These are phyloP conservation scores for Drymonia ruficornis DNA, from an alignment of 2,888 invertebrate species.

Conservation along the genomic window DNA sequence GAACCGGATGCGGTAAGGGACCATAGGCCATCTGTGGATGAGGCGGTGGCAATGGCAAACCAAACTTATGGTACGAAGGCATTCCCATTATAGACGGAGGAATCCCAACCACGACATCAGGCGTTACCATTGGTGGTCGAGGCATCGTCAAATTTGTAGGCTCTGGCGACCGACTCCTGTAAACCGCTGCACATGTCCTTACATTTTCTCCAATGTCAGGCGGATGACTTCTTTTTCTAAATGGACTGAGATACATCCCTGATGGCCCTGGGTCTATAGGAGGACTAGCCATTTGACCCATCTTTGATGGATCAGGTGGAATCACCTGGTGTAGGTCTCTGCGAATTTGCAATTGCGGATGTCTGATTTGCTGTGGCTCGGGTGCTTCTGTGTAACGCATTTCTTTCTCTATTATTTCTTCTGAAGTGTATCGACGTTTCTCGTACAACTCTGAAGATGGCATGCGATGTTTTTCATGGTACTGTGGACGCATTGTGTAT, in stretches of 20 bases:
- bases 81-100: slow-evolving; percentile 74
- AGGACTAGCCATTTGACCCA: slow-evolving; percentile 71
- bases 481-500: slow-evolving; percentile 91
- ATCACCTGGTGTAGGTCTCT: slow-evolving; percentile 88
- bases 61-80: slow-evolving; percentile 79
- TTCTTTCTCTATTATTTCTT: slow-evolving; percentile 78
- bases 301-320: slow-evolving; percentile 68
- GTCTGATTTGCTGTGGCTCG: slow-evolving; percentile 72
- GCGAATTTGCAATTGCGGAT: slow-evolving; percentile 89
- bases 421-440: slow-evolving; percentile 74
- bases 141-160: slow-evolving; percentile 81
- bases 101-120: slow-evolving; percentile 69
- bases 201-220: slow-evolving; percentile 77
- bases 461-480: slow-evolving; percentile 77
- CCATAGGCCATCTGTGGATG: slow-evolving; percentile 75
- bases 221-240: slow-evolving; percentile 84
- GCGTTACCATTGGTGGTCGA: slow-evolving; percentile 59
- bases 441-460: slow-evolving; percentile 69
- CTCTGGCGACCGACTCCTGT: slow-evolving; percentile 76
- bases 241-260: slow-evolving; percentile 79
- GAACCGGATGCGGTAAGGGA: slow-evolving; percentile 64
- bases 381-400: slow-evolving; percentile 78
- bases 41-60: slow-evolving; percentile 75
- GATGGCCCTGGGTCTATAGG: slow-evolving; percentile 77
- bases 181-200: slow-evolving; percentile 70